Evolutionary conservation across 2,797 vertebrate genomes (phyloP).

Genomic region (Petrocephalus sullivani): DNA sequence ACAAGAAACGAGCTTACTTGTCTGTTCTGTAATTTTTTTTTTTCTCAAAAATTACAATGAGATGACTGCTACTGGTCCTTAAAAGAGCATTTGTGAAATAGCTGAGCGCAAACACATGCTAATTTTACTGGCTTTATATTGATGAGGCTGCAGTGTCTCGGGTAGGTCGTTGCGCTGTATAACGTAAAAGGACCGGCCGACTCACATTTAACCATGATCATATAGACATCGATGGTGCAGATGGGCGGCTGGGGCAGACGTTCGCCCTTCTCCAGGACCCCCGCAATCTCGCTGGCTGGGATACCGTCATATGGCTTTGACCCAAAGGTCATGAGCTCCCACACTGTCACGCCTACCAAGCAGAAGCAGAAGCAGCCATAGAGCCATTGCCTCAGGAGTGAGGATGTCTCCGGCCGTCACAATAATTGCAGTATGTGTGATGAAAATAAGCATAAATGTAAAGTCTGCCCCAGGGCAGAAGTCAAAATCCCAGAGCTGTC

Average conservation of each 20-base stretch:
- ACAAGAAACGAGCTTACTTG: not conserved
- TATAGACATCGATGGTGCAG: slow-evolving; percentile 93
- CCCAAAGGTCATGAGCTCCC: slow-evolving; percentile 96
- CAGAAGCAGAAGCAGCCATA: not conserved
- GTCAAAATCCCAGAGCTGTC: not conserved
- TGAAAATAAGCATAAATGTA: not conserved
- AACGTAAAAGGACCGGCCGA: slow-evolving; percentile 15
- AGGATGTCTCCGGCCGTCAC: not conserved
- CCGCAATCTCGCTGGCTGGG: slow-evolving; percentile 77
- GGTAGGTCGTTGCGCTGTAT: not conserved
- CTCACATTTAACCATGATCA: slow-evolving; percentile 98
- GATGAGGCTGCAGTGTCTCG: not conserved
- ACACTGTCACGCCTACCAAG: slow-evolving; percentile 78
- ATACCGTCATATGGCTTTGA: slow-evolving; percentile 88
- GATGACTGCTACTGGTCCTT: not conserved
- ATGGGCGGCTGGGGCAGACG: slow-evolving; percentile 84
- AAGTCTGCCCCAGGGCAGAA: not conserved
- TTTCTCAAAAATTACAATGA: not conserved
- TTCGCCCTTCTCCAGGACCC: slow-evolving; percentile 83
- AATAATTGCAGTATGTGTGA: not conserved
- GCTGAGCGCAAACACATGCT: not conserved
- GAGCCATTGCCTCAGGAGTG: not conserved
- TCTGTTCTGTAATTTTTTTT: not conserved
- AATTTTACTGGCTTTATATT: not conserved
- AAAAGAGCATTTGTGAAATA: not conserved